A percentile compares a stretch with the other conserved stretches of the same genome.
Conservation (phyloP, 23 tunicate species). For the Phallusia fumigata region DNA sequence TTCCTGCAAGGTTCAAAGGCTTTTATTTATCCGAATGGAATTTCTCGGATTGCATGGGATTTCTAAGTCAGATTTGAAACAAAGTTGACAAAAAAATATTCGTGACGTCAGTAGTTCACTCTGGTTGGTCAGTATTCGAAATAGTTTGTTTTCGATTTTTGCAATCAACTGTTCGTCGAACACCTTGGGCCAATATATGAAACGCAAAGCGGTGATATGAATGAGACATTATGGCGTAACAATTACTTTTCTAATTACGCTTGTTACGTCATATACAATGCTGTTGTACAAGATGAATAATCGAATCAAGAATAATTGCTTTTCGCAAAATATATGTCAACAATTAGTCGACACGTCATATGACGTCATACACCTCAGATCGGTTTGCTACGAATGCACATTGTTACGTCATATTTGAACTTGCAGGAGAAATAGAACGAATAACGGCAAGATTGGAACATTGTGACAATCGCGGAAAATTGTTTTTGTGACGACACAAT, state of each 20-base stretch:
- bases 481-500: background rate
- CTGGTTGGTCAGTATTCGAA: background rate
- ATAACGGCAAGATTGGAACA: background rate
- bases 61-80: too few species aligned
- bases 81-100: too few species aligned
- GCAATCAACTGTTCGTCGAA: too few species aligned
- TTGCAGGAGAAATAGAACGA: background rate
- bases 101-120: background rate
- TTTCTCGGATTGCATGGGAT: too few species aligned
- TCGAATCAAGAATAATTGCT: background rate
- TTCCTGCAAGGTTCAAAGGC: too few species aligned
- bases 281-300: background rate
- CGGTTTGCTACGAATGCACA: background rate
- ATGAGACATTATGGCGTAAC: background rate
- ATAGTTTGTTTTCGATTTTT: background rate
- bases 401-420: background rate
- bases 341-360: background rate
- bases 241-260: background rate
- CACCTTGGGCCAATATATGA: background rate
- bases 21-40: too few species aligned
- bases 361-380: background rate
- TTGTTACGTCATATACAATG: slow-evolving; percentile 6
- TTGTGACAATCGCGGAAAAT: background rate
- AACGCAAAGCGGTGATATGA: slow-evolving; percentile 1
- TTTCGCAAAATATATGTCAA: background rate